These are phyloP conservation scores for Trichogramma pretiosum DNA, from an alignment of 1,140 invertebrate species.

Conservation along the genomic window DNA sequence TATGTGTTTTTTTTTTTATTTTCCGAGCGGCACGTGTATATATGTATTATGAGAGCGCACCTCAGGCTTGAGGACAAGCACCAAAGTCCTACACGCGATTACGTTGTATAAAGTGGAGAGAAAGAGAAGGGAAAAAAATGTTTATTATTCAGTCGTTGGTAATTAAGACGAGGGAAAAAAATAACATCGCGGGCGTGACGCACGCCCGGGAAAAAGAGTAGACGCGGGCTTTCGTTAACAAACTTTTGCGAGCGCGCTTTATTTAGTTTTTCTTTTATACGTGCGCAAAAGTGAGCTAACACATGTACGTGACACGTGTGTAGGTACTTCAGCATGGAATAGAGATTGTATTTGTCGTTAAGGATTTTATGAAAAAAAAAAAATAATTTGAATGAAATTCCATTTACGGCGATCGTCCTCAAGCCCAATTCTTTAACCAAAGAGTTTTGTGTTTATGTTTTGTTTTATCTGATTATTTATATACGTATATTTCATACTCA, in stretches of 20 bases:
- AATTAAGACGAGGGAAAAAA: not conserved
- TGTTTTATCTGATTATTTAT: not conserved
- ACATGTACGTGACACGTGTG: no score
- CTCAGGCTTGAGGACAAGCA: slow-evolving; percentile 46
- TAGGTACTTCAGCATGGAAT: no score
- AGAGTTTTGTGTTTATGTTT: slow-evolving; percentile 11
- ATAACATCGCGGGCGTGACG: not conserved
- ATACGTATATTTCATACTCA: no score
- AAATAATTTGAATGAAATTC: slow-evolving; percentile 5
- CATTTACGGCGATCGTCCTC: slow-evolving; percentile 43
- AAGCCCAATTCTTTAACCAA: slow-evolving; percentile 42
- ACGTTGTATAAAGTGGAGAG: slow-evolving; percentile 4
- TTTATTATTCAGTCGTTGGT: not conserved
- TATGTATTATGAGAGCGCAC: no score
- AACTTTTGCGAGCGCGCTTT: not conserved
- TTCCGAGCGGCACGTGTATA: slow-evolving; percentile 39
- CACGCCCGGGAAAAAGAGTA: not conserved
- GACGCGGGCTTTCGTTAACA: not conserved
- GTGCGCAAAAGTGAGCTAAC: not conserved
- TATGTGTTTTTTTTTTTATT: slow-evolving; percentile 6
- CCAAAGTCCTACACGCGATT: slow-evolving; percentile 24
- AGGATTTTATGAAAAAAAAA: not conserved
- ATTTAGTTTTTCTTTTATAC: no score
- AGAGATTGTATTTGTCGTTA: no score
- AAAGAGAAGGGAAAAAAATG: slow-evolving; percentile 25